These are phyloP conservation scores for Norana najaformis DNA, from an alignment of 2,888 invertebrate species.

Conservation along the genomic window DNA sequence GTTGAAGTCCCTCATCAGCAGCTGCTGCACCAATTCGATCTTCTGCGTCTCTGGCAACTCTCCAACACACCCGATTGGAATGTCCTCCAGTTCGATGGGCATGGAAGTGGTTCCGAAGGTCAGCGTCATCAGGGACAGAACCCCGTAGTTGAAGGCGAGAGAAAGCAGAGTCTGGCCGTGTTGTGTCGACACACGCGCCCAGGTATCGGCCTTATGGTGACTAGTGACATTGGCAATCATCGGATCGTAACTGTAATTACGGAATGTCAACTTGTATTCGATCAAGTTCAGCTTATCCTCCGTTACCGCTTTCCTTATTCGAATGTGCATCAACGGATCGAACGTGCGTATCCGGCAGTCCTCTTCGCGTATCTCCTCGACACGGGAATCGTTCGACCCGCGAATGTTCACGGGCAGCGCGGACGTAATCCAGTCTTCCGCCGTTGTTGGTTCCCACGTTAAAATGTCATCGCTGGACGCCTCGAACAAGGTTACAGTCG, in stretches of 20 bases:
- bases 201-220: constrained; percentile 39
- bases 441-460: not conserved
- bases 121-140: constrained; percentile 57
- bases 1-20: constrained; percentile 44
- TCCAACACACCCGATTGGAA: constrained; percentile 54
- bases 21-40: constrained; percentile 37
- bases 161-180: constrained; percentile 60
- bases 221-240: constrained; percentile 34
- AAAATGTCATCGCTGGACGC: not conserved
- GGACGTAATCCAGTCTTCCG: not conserved
- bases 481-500: not conserved
- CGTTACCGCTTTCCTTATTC: constrained; percentile 29
- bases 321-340: constrained; percentile 34
- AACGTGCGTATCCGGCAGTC: constrained; percentile 18
- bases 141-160: constrained; percentile 59
- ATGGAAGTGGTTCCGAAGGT: constrained; percentile 52
- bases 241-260: constrained; percentile 43
- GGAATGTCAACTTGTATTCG: constrained; percentile 42
- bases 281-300: constrained; percentile 40
- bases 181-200: constrained; percentile 50
- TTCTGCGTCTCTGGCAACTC: constrained; percentile 43
- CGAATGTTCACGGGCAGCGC: not conserved
- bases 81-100: constrained; percentile 50
- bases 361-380: not conserved
- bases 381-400: not conserved